Conservation (phyloP, 1,140 invertebrate species). For the Prorops nasuta region DNA sequence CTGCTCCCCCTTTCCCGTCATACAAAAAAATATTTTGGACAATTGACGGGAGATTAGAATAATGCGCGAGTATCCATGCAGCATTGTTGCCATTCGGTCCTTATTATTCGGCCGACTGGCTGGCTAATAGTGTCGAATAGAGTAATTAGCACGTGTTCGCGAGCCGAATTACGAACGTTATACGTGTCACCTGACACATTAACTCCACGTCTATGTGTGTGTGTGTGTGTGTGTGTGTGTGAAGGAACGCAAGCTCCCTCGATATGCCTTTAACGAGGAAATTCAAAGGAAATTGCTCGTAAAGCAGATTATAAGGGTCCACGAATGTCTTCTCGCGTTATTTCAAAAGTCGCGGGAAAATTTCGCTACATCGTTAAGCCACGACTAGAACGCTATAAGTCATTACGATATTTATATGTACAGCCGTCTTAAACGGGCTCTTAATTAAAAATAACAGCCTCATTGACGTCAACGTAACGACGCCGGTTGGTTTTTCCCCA, state of each 20-base stretch:
- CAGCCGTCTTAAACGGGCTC: too few species aligned
- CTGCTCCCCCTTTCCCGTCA: too few species aligned
- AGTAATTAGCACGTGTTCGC: constrained; percentile 19
- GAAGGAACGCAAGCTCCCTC: neutral
- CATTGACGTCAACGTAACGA: too few species aligned
- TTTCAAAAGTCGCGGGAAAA: too few species aligned
- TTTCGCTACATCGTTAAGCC: too few species aligned
- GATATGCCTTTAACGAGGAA: constrained; percentile 15
- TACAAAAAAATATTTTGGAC: neutral
- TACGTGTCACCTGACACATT: constrained; percentile 16
- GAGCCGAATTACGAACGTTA: constrained; percentile 11
- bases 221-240: too few species aligned
- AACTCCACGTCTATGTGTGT: constrained; percentile 2
- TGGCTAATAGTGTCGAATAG: constrained; percentile 9
- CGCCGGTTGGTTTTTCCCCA: too few species aligned
- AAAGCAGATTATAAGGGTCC: constrained; percentile 13
- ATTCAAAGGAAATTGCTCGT: constrained; percentile 19
- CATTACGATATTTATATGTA: too few species aligned
- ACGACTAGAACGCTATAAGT: too few species aligned
- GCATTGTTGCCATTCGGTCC: neutral
- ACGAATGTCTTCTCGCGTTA: neutral
- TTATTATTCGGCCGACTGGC: neutral
- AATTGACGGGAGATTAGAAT: too few species aligned
- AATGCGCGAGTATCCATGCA: too few species aligned
- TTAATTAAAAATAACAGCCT: too few species aligned